Evolutionary conservation across 2,797 vertebrate species (phyloP), one percentile per base, ranked within the genome.

Genomic region (Alectoris magna): DNA sequence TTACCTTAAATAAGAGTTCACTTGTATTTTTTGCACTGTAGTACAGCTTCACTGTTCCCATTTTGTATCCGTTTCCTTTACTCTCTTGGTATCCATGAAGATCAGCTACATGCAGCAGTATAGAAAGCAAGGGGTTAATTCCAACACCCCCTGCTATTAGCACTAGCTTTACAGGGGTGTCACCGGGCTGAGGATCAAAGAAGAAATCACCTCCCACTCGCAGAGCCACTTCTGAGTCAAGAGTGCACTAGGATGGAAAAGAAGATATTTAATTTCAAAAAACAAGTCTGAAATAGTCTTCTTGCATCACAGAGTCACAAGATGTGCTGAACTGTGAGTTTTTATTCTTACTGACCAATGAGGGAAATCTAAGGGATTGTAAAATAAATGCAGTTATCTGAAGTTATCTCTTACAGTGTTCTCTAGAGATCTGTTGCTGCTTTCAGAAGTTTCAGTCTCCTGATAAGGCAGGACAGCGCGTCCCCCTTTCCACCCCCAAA

Each of bases 71-170:
- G 46, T 73, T 96, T 77, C 88, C 97, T 83, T 97, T 97, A 83
- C 91, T 43, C 2, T 44, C 96, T 72, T 83, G 88, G 29, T 96
- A 93, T 69, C 87, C 97, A 68, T 98, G 98, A 94, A 99, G 98
- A 92, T 99, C 98, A 7, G 97, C 96, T 4, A 97, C 44, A 92
- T 99, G 99, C 82, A 98, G 96, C 94, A 99, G 98, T 95, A 99
- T 99, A 89, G 99, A 99, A 97, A 99, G 98, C 87, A 99, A 97
- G 7, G 99, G 99, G 97, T 99, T 99, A 97, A 99, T 99, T 87
- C 99, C 99, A 4, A 99, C 99, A 13, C 99, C 99, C 19, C 99
- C 99, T 4, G 98, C 99, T 83, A 99, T 98, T 93, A 99, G 96
- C 91, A 99, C 97, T 71, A 99, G 96, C 90, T 99, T 98, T 93